Conservation (phyloP, 2,888 invertebrate species). For the Colostygia pectinataria region DNA sequence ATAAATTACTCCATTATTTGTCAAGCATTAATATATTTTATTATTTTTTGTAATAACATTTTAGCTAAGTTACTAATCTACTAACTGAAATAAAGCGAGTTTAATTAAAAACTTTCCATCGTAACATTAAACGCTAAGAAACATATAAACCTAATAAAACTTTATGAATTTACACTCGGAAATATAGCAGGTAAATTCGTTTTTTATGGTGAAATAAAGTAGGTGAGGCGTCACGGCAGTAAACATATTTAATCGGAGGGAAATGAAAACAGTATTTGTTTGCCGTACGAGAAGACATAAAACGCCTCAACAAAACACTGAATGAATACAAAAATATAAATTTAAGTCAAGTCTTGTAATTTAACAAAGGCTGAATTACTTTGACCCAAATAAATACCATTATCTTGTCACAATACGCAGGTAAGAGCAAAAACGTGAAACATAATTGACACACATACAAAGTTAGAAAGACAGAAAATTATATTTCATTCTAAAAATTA, state of each 20-base stretch:
- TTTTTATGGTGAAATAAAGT: conserved; percentile 17
- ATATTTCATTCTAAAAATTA: too few species aligned
- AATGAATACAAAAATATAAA: neutral
- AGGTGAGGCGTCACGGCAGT: conserved; percentile 16
- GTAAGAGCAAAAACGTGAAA: too few species aligned
- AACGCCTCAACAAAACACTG: neutral
- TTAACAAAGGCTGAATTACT: too few species aligned
- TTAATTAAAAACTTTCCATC: neutral
- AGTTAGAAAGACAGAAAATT: too few species aligned
- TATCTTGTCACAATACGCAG: too few species aligned
- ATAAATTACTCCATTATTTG: too few species aligned
- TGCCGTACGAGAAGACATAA: conserved; percentile 9
- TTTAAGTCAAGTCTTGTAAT: too few species aligned
- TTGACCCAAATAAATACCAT: too few species aligned
- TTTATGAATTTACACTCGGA: conserved; percentile 19
- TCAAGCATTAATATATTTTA: too few species aligned
- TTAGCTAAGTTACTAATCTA: too few species aligned
- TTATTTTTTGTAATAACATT: too few species aligned
- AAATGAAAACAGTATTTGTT: conserved; percentile 21
- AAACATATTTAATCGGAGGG: conserved; percentile 21
- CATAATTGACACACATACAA: too few species aligned
- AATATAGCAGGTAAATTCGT: conserved; percentile 14
- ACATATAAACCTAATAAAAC: conserved; percentile 10
- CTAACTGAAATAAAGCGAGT: neutral
- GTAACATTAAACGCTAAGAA: conserved; percentile 2